Base-by-base conservation (phyloP, 2,888 invertebrate genomes). In the Dexiosoma caninum region DNA sequence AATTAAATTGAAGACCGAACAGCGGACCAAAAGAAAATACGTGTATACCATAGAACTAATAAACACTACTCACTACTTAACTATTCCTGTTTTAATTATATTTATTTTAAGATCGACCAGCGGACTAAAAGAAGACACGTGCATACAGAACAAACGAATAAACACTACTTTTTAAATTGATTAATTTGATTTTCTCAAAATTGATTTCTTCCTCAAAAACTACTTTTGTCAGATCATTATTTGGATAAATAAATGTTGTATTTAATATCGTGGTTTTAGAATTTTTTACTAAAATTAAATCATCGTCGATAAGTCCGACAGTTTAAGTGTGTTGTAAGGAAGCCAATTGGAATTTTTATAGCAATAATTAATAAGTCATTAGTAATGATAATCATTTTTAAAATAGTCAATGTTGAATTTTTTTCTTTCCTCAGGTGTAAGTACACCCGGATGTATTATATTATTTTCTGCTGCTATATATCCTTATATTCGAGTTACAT, bases 381-480 rank as follows among this genome's bases (percentile, higher is more conserved):
- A 42, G 51, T 66, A 49, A 75, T 66, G 10, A 75, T 16, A 6
- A 66, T 66, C 49, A 64, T 40, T 35, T 66, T 75, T 75, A 44
- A 42, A 67, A 30, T 46, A 75, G 30, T 75, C 67, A 44, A 66
- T 75, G 9, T 55, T 32, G 37, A 64, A 72, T 46, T 72, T 49
- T n/a, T 32, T 21, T 30, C 62, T 64, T 32, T 72, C 40, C n/a
- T 53, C 49, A 8, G 10, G 32, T 27, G 74, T 64, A n/a, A 66
- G 44, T 30, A 62, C 53, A n/a, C 49, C 49, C 2, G 72, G 62
- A 16, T 72, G 51, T 9, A 62, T 46, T 16, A 59, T 60, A 46
- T 49, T 60, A 16, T 71, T 59, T 16, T 60, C 49, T 12, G 60
- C 59, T 21, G 46, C 57, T 32, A 71, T 49, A 19, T 51, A 60